Conservation (phyloP, 2,888 invertebrate species). For the Drosophila diplacantha region DNA sequence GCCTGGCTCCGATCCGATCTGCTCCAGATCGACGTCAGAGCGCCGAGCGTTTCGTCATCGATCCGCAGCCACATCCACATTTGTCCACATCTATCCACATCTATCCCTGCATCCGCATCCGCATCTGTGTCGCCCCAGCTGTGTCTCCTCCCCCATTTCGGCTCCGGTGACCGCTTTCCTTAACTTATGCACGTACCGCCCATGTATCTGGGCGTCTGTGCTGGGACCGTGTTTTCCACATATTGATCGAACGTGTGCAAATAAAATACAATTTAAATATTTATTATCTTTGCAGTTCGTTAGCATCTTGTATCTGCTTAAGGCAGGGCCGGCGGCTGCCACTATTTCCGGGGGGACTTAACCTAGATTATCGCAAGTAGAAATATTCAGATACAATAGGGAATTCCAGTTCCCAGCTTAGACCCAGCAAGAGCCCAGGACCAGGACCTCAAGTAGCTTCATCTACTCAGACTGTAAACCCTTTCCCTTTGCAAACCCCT, state of each 20-base stretch:
- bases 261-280: slow-evolving; percentile 75
- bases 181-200: slow-evolving; percentile 33
- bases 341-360: slow-evolving; percentile 36
- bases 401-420: too few relatives aligned
- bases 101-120: slow-evolving; percentile 55
- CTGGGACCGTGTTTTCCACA: slow-evolving; percentile 53
- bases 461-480: background rate
- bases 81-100: too few relatives aligned
- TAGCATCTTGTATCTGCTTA: slow-evolving; percentile 72
- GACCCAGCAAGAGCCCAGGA: too few relatives aligned
- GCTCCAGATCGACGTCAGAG: slow-evolving; percentile 23
- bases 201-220: slow-evolving; percentile 16
- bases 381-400: background rate
- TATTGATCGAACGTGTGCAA: slow-evolving; percentile 74
- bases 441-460: background rate
- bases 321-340: slow-evolving; percentile 30
- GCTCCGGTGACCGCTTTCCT: slow-evolving; percentile 32
- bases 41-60: slow-evolving; percentile 21
- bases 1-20: background rate
- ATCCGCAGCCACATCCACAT: slow-evolving; percentile 18
- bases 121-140: slow-evolving; percentile 21
- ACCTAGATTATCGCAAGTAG: slow-evolving; percentile 23
- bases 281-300: slow-evolving; percentile 74
- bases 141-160: slow-evolving; percentile 2
- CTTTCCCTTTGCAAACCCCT: background rate